A percentile compares a stretch with the other conserved stretches of the same genome.
Evolutionary conservation across 2,797 vertebrate genomes (phyloP).

Genomic region (Enteromius afrohamiltoni): DNA sequence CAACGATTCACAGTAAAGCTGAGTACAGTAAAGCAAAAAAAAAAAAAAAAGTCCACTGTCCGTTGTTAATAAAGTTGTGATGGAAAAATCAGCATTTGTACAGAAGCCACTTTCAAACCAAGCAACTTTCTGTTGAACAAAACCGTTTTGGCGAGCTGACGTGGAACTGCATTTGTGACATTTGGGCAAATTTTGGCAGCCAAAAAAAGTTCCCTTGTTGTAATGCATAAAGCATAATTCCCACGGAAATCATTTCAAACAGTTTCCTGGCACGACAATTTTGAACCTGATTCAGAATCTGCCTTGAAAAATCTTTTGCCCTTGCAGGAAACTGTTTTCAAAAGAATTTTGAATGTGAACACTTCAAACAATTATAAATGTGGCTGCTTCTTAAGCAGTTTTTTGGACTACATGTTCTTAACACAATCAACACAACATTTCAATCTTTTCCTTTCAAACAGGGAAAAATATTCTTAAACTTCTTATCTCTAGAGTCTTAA

Average conservation of each 20-base stretch:
- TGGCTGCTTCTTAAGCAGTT: neutral
- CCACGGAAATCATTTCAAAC: neutral
- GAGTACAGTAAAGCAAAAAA: too few relatives aligned
- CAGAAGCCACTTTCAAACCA: neutral
- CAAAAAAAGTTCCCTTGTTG: neutral
- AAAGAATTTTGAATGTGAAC: neutral
- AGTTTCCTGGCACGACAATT: neutral
- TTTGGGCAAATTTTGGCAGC: neutral
- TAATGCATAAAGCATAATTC: neutral
- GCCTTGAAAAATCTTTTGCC: neutral
- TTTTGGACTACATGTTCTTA: neutral
- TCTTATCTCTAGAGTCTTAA: too few relatives aligned
- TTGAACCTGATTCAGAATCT: neutral
- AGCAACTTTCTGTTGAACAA: neutral
- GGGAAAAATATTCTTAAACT: neutral
- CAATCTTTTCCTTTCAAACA: neutral
- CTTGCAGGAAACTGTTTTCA: neutral
- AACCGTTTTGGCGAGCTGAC: rapidly evolving
- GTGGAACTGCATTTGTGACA: neutral
- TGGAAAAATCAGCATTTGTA: neutral
- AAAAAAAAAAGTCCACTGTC: neutral
- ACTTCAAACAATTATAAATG: neutral
- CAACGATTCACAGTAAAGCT: neutral
- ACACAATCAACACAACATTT: constrained; percentile 7
- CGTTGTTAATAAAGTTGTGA: neutral